Base-by-base conservation (phyloP, 2,888 invertebrate genomes). In the Drosophila anceps region DNA sequence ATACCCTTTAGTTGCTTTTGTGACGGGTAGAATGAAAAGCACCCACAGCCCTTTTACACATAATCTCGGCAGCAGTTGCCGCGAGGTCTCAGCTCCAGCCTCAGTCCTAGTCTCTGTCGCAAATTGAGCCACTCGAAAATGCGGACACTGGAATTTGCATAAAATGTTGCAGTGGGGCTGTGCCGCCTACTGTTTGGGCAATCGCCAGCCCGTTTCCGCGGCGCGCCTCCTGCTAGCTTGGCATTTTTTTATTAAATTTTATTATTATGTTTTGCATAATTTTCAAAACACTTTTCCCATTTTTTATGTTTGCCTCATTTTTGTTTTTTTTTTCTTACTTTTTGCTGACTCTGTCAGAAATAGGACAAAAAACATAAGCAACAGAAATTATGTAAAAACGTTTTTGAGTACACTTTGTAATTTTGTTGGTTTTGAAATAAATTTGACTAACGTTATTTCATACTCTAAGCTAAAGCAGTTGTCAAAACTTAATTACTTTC, bases 241-340 rank as follows among this genome's bases (percentile, higher is more conserved):
- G 69, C 72, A 79, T 80, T 54, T 39, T 84, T 73, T 87, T 89
- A 84, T 84, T 75, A 76, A 87, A 84, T 89, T 84, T 81, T 84
- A 89, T 86, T 84, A 76, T 87, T 69, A 81, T 89, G 82, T 79
- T 87, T 87, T 81, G 87, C 87, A 89, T 87, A 89, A 84, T 89
- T 87, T 83, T 41, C 50, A 54, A 55, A 64, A 39, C 57, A 29
- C 61, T 59, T 41, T 33, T 44, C 44, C 24, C 44, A 48, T 37
- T 20, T 41, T 53, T 60, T 50, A 24, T 18, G 55, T 54, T 18
- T 29, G 55, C 13, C 48, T 57, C 46, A 46, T 37, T 27, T 44
- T n/a, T 18, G 29, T 24, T 29, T 48, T 29, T 13, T 15, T 4
- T 35, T 9, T 6, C 35, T 33, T 13, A 6, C 15, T n/a, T 59